A percentile compares a stretch with the other conserved stretches of the same genome.
Conservation (phyloP, 2,888 invertebrate genomes). For the Sepioteuthis lessoniana region DNA sequence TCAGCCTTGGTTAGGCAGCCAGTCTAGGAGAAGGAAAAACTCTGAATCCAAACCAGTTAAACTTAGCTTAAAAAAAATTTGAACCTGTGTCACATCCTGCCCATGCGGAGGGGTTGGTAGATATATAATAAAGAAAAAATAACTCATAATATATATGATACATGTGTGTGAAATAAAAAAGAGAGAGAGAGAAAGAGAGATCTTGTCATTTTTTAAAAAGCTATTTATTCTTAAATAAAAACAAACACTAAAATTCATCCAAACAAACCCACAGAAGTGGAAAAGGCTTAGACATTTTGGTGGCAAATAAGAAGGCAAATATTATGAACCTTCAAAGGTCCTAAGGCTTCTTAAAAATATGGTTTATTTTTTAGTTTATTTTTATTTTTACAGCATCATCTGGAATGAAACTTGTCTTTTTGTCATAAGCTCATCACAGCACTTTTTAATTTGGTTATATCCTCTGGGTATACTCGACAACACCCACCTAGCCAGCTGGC, state of each 20-base stretch:
- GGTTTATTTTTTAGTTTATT: neutral
- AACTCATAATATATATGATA: too few relatives aligned
- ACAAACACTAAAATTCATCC: neutral
- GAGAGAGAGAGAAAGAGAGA: neutral
- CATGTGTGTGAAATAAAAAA: too few relatives aligned
- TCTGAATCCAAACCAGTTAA: too few relatives aligned
- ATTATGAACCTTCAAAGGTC: neutral
- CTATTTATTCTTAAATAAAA: slow-evolving; percentile 6
- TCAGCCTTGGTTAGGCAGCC: too few relatives aligned
- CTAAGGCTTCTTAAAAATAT: neutral
- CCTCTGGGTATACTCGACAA: slow-evolving; percentile 88
- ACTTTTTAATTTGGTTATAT: slow-evolving; percentile 77
- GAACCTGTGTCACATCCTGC: too few relatives aligned
- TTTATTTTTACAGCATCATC: neutral
- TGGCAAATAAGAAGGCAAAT: neutral
- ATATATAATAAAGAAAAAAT: too few relatives aligned
- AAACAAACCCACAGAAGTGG: neutral
- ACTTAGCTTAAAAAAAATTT: too few relatives aligned
- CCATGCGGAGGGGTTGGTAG: too few relatives aligned
- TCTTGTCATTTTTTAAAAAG: neutral
- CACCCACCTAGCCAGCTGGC: slow-evolving; percentile 92
- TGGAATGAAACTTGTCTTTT: neutral
- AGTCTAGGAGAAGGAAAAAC: too few relatives aligned
- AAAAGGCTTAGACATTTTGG: neutral
- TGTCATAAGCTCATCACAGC: neutral